Evolutionary conservation across 2,113 vertebrate genomes (phyloP).

Genomic region (Chaetodon auriga): DNA sequence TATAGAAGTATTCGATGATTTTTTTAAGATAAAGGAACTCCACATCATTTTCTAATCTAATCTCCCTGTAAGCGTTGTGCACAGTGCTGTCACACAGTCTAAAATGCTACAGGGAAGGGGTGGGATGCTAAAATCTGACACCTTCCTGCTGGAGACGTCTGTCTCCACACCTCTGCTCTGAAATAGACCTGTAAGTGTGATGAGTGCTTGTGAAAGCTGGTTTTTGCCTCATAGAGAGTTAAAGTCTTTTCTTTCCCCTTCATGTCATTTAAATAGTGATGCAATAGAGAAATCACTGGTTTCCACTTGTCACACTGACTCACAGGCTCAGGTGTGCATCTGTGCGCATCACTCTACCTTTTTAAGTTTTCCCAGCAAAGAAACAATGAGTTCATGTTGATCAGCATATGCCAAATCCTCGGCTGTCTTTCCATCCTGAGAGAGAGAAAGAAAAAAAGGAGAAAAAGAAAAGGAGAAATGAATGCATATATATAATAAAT

Average conservation of each 20-base stretch:
- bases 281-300: background rate
- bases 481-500: background rate
- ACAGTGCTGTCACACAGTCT: constrained; percentile 20
- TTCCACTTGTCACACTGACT: background rate
- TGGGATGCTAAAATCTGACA: constrained; percentile 31
- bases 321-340: background rate
- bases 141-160: constrained; percentile 22
- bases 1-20: too few species aligned
- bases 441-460: background rate
- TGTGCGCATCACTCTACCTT: constrained; percentile 86
- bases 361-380: constrained; percentile 90
- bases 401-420: constrained; percentile 92
- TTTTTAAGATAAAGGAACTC: background rate
- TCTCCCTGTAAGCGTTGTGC: background rate
- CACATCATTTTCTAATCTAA: background rate
- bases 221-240: background rate
- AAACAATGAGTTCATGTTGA: constrained; percentile 89
- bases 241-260: background rate
- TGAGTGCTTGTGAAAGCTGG: constrained; percentile 23
- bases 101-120: background rate
- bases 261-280: background rate
- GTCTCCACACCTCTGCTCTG: constrained; percentile 57
- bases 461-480: constrained; percentile 15
- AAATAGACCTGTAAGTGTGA: constrained; percentile 50
- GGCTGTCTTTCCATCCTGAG: constrained; percentile 94